Conservation (phyloP, 1,140 invertebrate genomes). For the Pseudomyrmex gracilis region DNA sequence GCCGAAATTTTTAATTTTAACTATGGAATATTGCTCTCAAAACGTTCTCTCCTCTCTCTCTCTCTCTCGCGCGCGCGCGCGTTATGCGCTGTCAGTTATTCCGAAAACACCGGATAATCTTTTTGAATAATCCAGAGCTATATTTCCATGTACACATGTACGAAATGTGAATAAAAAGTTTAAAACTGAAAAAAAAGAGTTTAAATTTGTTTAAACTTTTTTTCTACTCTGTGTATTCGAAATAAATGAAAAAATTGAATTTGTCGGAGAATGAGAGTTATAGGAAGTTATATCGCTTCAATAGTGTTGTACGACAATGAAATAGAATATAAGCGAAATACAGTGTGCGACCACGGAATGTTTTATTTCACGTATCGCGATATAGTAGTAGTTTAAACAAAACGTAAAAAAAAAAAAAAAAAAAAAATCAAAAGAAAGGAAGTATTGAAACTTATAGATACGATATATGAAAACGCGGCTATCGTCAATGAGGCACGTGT, state of each 20-base stretch:
- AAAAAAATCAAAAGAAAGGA: not conserved
- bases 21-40: not conserved
- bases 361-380: not conserved
- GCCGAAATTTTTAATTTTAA: constrained; percentile 35
- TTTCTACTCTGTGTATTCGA: no score
- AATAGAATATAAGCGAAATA: constrained; percentile 20
- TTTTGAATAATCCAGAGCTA: no score
- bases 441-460: constrained; percentile 4
- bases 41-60: not conserved
- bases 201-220: no score
- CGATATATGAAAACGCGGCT: constrained; percentile 33
- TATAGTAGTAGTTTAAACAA: not conserved
- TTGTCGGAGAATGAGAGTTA: no score
- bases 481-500: constrained; percentile 16
- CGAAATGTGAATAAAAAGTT: no score
- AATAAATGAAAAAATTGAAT: no score
- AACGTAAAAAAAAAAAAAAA: not conserved
- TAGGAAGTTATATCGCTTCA: not conserved
- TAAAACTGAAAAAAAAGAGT: no score
- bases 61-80: no score
- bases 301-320: constrained; percentile 13
- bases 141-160: no score
- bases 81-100: no score
- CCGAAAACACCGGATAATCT: no score
- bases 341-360: not conserved